Base-by-base conservation (phyloP, 2,113 vertebrate species). In the Himantopus leucocephalus region DNA sequence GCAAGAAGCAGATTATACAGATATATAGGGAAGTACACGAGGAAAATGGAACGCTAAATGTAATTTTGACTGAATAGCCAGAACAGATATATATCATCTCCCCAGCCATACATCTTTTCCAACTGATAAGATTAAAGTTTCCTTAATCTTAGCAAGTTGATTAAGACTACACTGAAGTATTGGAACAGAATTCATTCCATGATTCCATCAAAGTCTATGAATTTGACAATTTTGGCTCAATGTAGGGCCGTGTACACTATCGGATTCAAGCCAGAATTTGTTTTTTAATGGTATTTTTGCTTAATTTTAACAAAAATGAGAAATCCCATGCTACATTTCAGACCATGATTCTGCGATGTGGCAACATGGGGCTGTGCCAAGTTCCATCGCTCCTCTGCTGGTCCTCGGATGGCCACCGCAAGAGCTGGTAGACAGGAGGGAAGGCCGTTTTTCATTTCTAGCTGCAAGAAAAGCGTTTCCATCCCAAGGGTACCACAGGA, bases 171-270 rank as follows among this genome's bases (percentile, higher is more conserved):
- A 66, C 2, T 5, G 19, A 77, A 67, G 15, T 35, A 55, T 0
- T n/a, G 43, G 11, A 82, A 87, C 8, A 79, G 15, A 75, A 78
- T 82, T 85, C 3, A 52, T 78, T 24, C 47, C 34, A 30, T 0
- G 0, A 34, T 66, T 84, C 60, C 18, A 45, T 8, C 9, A 5
- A 87, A 78, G 34, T 9, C 47, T 75, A 52, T 0, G 1, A 72
- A 84, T 56, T 39, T 72, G 27, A 41, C 47, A 30, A 12, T 16
- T 81, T 3, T 15, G 23, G 13, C 58, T 78, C 56, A 35, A 1
- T 59, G 86, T 48, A 81, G 34, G 34, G 10, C 32, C 34, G 35
- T 1, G 2, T 4, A 32, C 22, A 27, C 6, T 48, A 39, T 26
- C 3, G 1, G 53, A 72, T 48, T 43, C 32, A 64, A 90, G 53